Percentiles rank a stretch among this genome's conserved stretches.
phyloP scores from a whole-genome alignment of 2,113 vertebrate genomes.

The Dasypus novemcinctus region DNA sequence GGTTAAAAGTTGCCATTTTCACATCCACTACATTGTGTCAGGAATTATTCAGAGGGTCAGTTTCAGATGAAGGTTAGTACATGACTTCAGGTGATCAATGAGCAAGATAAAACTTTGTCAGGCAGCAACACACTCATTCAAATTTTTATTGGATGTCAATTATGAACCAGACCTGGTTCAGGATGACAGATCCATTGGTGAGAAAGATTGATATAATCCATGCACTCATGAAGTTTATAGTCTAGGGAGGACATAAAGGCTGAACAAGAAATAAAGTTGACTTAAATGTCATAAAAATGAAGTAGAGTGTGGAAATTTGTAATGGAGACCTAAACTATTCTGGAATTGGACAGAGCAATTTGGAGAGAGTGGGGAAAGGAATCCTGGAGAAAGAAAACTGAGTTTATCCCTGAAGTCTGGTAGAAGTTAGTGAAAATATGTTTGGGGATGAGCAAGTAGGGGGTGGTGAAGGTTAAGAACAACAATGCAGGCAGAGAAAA shows the following conservation, averaged over 20 bases:
- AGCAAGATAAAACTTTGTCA: neutral
- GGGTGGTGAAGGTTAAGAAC: neutral
- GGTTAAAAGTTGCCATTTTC: neutral
- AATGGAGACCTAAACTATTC: neutral
- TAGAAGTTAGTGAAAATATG: neutral
- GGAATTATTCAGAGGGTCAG: neutral
- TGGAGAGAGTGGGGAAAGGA: neutral
- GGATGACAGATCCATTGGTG: neutral
- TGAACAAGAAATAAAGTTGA: neutral
- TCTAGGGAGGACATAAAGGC: neutral
- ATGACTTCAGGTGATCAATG: neutral
- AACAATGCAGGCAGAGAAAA: neutral
- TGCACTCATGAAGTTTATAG: neutral
- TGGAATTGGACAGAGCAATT: neutral
- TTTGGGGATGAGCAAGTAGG: neutral
- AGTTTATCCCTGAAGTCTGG: neutral
- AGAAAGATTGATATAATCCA: neutral
- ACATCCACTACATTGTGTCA: neutral
- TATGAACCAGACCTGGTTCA: neutral
- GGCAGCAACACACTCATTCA: neutral
- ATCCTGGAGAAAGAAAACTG: neutral
- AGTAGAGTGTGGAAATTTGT: neutral
- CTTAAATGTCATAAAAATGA: neutral
- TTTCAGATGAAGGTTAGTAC: neutral
- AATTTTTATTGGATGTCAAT: neutral